Evolutionary conservation across 2,113 vertebrate genomes (phyloP).

Genomic region (Ptyas mucosa): DNA sequence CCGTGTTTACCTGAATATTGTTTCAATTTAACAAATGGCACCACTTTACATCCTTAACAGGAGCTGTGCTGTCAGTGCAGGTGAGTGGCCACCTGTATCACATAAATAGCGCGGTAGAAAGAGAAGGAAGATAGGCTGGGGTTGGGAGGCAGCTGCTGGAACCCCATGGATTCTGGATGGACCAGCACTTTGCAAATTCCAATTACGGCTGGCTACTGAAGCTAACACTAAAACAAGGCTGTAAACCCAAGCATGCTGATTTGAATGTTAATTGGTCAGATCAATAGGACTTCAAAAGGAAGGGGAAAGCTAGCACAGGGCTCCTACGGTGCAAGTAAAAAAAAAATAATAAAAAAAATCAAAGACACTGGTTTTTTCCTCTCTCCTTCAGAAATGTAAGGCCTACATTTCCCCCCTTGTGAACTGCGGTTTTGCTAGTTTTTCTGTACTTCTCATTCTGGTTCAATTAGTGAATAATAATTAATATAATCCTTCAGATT

Average conservation of each 20-base stretch:
- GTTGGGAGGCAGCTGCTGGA: neutral
- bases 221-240: neutral
- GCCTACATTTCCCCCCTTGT: neutral
- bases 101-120: neutral
- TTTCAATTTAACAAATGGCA: constrained; percentile 1
- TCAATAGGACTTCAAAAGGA: neutral
- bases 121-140: neutral
- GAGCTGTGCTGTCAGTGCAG: neutral
- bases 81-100: neutral
- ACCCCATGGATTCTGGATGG: neutral
- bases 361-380: neutral
- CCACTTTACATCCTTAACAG: neutral
- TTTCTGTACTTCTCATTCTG: neutral
- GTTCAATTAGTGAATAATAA: neutral
- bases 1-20: neutral
- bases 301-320: neutral
- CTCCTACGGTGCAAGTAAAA: neutral
- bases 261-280: neutral
- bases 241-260: neutral
- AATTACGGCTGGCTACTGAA: neutral
- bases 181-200: neutral
- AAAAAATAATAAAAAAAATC: neutral
- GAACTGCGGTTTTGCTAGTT: neutral
- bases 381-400: neutral
- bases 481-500: neutral